phyloP scores from a whole-genome alignment of 1,140 invertebrate species.

The Linepithema humile region DNA sequence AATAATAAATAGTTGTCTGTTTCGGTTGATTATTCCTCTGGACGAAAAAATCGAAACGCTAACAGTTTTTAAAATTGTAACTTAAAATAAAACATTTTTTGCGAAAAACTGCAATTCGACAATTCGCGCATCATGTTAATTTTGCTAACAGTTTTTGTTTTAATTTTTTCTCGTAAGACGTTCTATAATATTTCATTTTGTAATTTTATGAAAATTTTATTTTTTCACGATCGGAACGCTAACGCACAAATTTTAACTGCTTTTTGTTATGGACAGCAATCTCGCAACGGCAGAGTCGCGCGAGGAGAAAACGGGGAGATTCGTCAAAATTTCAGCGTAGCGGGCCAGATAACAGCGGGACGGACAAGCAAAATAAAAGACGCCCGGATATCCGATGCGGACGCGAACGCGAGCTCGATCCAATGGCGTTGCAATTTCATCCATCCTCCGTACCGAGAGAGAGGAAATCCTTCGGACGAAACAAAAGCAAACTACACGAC shows the following conservation, averaged over 20 bases:
- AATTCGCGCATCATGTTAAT: not conserved
- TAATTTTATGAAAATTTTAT: slow-evolving; percentile 26
- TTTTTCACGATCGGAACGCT: slow-evolving; percentile 47
- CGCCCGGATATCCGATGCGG: slow-evolving; percentile 50
- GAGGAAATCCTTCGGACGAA: slow-evolving; percentile 56
- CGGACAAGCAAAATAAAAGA: slow-evolving; percentile 58
- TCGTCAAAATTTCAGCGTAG: slow-evolving; percentile 58
- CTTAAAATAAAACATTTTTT: not conserved
- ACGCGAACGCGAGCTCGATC: slow-evolving; percentile 17
- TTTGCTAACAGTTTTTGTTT: not conserved
- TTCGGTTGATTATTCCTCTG: not conserved
- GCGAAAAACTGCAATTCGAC: too few species aligned
- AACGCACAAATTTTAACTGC: slow-evolving; percentile 47
- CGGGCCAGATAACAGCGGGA: slow-evolving; percentile 49
- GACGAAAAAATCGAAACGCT: not conserved
- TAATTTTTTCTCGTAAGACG: not conserved
- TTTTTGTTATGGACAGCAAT: slow-evolving; percentile 54
- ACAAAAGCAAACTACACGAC: slow-evolving; percentile 45
- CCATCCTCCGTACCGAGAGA: slow-evolving; percentile 50
- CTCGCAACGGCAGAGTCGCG: slow-evolving; percentile 41
- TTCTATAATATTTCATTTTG: slow-evolving; percentile 28
- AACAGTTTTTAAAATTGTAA: not conserved
- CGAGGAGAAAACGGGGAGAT: slow-evolving; percentile 23
- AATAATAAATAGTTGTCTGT: not conserved
- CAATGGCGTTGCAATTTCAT: slow-evolving; percentile 55